phyloP scores from a whole-genome alignment of 2,797 vertebrate genomes.

The Nasua narica region DNA sequence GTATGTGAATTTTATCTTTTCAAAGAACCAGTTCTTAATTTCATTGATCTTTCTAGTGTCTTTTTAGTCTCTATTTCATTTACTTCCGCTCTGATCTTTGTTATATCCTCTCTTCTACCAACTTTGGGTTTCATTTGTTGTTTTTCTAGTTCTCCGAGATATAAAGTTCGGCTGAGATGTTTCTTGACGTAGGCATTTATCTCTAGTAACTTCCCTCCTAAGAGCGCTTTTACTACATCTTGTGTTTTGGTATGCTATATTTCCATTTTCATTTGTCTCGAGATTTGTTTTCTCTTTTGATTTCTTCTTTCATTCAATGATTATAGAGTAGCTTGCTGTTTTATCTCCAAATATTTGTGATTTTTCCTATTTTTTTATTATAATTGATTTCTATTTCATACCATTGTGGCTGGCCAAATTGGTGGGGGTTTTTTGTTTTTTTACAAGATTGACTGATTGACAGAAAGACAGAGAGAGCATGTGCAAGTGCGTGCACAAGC shows the following conservation, averaged over 20 bases:
- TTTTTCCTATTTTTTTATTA: not conserved
- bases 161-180: not conserved
- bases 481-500: not conserved
- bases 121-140: not conserved
- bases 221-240: not conserved
- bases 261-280: slow-evolving; percentile 1
- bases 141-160: not conserved
- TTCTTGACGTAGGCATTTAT: not conserved
- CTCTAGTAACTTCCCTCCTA: not conserved
- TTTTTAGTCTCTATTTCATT: not conserved
- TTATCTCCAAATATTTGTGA: not conserved
- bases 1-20: not conserved
- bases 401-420: not conserved
- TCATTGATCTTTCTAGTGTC: not conserved
- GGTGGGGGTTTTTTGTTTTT: not conserved
- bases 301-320: not conserved
- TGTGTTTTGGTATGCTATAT: not conserved
- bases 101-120: not conserved
- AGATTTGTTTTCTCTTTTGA: not conserved
- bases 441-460: not conserved
- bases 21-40: not conserved
- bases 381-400: not conserved
- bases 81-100: not conserved
- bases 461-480: not conserved
- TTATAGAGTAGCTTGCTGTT: not conserved